Conservation (phyloP, 2,113 vertebrate genomes). For the Neoarius graeffei region DNA sequence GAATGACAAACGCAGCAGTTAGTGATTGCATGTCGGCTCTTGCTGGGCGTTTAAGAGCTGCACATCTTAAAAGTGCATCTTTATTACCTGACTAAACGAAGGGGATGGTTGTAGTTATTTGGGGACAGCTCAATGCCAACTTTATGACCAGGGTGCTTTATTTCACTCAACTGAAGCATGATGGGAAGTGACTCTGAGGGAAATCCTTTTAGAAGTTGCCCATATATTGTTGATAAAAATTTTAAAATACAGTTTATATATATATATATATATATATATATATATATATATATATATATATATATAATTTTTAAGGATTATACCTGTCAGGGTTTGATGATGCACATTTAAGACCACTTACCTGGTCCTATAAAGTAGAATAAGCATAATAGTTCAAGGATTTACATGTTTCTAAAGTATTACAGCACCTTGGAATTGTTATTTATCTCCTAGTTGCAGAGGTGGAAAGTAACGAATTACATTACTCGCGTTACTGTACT, state of each 20-base stretch:
- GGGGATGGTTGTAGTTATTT: conserved; percentile 72
- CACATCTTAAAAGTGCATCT: conserved; percentile 56
- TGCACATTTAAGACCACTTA: neutral
- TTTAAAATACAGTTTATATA: conserved; percentile 45
- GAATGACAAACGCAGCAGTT: neutral
- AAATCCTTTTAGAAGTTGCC: conserved; percentile 68
- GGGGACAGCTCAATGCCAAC: conserved; percentile 70
- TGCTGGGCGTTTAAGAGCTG: conserved; percentile 29
- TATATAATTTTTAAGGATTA: neutral
- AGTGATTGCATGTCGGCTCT: neutral
- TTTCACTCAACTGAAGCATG: conserved; percentile 67
- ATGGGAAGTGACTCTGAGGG: conserved; percentile 66
- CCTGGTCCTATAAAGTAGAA: neutral
- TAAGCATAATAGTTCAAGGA: neutral
- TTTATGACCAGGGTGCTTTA: conserved; percentile 68
- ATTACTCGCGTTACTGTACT: no score
- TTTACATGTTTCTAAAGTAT: neutral
- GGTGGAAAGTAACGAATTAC: no score
- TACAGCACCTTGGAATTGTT: neutral
- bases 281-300: no score
- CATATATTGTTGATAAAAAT: conserved; percentile 59
- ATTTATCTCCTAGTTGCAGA: neutral
- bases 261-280: no score
- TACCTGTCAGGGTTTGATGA: neutral
- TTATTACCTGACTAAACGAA: conserved; percentile 64